These are phyloP conservation scores for Galbula dea DNA, from an alignment of 2,113 vertebrate genomes.

Conservation along the genomic window DNA sequence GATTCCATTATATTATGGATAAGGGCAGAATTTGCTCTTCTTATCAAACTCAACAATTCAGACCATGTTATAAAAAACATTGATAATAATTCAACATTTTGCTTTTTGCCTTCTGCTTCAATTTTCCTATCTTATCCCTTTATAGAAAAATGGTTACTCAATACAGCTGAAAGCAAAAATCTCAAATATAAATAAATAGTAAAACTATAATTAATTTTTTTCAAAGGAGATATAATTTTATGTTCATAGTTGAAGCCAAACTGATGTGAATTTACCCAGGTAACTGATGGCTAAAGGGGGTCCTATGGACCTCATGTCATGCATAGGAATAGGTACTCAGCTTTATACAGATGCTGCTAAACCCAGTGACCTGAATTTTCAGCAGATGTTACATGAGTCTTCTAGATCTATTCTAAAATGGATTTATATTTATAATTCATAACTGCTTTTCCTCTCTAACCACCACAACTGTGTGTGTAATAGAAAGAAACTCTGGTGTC, in stretches of 20 bases:
- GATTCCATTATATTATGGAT: neutral
- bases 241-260: neutral
- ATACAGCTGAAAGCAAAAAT: neutral
- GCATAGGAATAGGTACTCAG: neutral
- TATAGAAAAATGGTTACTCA: neutral
- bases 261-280: neutral
- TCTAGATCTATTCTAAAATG: neutral
- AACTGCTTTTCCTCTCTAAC: neutral
- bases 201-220: neutral
- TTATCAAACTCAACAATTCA: conserved; percentile 8
- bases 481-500: neutral
- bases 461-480: neutral
- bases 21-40: conserved; percentile 1
- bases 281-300: neutral
- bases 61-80: neutral
- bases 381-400: neutral
- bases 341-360: neutral
- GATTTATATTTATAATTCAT: neutral
- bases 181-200: neutral
- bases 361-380: conserved; percentile 2
- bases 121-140: neutral
- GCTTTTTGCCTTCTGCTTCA: neutral
- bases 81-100: neutral
- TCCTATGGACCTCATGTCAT: neutral
- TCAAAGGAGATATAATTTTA: neutral